Conservation (phyloP, 2,888 invertebrate species). For the Oxytorus armatus region DNA sequence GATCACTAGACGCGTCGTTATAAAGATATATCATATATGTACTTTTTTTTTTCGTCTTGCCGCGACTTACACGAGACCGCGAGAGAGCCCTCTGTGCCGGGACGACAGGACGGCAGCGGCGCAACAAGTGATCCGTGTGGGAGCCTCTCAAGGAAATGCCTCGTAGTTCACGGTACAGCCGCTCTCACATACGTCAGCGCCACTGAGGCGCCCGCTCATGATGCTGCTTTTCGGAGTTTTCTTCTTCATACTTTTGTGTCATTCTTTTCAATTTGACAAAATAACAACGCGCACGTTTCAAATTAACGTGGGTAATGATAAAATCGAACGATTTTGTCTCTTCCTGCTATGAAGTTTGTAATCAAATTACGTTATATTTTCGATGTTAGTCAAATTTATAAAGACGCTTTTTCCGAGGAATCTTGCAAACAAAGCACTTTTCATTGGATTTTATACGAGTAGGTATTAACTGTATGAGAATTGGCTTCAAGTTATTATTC, state of each 20-base stretch:
- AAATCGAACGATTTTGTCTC: too few species aligned
- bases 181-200: conserved; percentile 34
- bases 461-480: not conserved
- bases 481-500: not conserved
- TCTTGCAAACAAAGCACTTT: not conserved
- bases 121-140: conserved; percentile 79
- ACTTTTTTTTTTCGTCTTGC: conserved; percentile 47
- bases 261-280: too few species aligned
- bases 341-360: too few species aligned
- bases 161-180: conserved; percentile 56
- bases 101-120: conserved; percentile 76
- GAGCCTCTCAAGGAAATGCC: conserved; percentile 54
- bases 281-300: too few species aligned
- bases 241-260: not conserved
- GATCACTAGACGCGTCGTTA: conserved; percentile 12
- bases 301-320: too few species aligned
- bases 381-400: not conserved
- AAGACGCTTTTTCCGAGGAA: not conserved
- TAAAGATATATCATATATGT: conserved; percentile 16
- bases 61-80: conserved; percentile 67
- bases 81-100: conserved; percentile 66
- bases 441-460: not conserved
- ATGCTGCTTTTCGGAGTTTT: not conserved
- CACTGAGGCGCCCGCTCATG: conserved; percentile 30
- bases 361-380: too few species aligned